Evolutionary conservation across 2,888 invertebrate genomes (phyloP).

Genomic region (Hedychridium roseum): DNA sequence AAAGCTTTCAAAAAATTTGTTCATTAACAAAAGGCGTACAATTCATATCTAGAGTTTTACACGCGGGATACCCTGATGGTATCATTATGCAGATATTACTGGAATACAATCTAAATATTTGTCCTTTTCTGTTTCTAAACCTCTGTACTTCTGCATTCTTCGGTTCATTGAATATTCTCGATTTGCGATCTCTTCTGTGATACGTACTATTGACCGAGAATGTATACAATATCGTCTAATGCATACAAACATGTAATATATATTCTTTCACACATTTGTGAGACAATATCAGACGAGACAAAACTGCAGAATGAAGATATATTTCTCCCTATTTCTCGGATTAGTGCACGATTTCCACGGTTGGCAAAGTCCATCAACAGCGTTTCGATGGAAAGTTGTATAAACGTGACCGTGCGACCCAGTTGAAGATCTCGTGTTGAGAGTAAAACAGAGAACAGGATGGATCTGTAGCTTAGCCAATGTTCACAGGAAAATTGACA

Average conservation of each 20-base stretch:
- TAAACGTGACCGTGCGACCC: too few relatives aligned
- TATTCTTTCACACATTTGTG: conserved; percentile 37
- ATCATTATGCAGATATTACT: conserved; percentile 14
- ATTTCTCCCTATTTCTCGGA: conserved; percentile 31
- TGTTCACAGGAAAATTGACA: too few relatives aligned
- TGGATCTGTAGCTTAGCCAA: too few relatives aligned
- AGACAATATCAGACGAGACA: conserved; percentile 42
- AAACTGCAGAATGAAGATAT: conserved; percentile 25
- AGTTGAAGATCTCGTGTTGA: too few relatives aligned
- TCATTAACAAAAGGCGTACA: conserved; percentile 40
- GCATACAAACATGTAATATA: conserved; percentile 37
- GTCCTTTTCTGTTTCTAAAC: conserved; percentile 21
- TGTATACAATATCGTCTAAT: conserved; percentile 30
- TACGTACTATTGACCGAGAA: conserved; percentile 30
- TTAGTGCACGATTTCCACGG: conserved; percentile 27
- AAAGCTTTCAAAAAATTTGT: conserved; percentile 42
- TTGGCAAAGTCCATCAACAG: too few relatives aligned
- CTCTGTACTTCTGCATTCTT: conserved; percentile 29
- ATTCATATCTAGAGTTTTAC: conserved; percentile 36
- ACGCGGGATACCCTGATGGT: conserved; percentile 28
- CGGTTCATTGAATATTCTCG: conserved; percentile 26
- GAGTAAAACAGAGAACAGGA: too few relatives aligned
- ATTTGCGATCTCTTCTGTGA: conserved; percentile 39
- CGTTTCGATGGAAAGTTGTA: too few relatives aligned
- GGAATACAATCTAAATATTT: conserved; percentile 28